Evolutionary conservation across 2,113 vertebrate genomes (phyloP).

Genomic region (Telmatochromis sp.): DNA sequence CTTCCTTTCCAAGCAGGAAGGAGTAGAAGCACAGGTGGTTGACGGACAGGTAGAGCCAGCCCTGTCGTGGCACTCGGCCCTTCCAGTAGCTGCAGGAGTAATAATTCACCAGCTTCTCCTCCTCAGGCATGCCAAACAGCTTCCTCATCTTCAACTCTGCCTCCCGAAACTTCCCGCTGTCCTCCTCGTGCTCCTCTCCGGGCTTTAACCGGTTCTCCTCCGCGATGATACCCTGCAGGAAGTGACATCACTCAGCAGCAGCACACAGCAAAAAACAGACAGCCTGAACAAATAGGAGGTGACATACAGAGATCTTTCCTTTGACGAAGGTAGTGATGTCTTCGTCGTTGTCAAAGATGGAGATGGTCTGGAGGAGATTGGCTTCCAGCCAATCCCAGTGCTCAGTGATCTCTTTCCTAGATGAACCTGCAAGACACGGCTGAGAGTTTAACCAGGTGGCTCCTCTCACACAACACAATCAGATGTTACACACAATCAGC

Average conservation of each 20-base stretch:
- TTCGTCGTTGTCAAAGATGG: conserved; percentile 93
- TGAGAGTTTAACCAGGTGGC: not conserved
- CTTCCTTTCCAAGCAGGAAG: conserved; percentile 94
- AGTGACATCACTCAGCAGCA: not conserved
- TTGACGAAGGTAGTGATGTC: conserved; percentile 96
- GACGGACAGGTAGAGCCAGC: conserved; percentile 94
- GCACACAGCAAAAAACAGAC: not conserved
- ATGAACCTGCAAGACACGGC: conserved; percentile 75
- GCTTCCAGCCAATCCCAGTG: conserved; percentile 98
- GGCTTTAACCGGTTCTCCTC: conserved; percentile 89
- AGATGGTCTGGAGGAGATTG: conserved; percentile 93
- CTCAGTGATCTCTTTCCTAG: conserved; percentile 91
- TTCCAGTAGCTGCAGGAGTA: conserved; percentile 99
- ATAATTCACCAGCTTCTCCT: conserved; percentile 96
- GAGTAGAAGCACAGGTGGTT: conserved; percentile 99
- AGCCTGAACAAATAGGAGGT: not conserved
- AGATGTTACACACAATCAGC: not conserved
- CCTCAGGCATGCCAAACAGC: conserved; percentile 94
- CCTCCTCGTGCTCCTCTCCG: conserved; percentile 80
- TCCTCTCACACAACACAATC: not conserved
- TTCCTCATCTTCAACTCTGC: conserved; percentile 94
- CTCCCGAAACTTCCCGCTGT: conserved; percentile 93
- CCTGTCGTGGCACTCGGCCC: conserved; percentile 90
- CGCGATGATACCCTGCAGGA: conserved; percentile 88
- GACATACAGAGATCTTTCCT: conserved; percentile 90